phyloP scores from a whole-genome alignment of 2,797 vertebrate species.

The Pangasius macronema region DNA sequence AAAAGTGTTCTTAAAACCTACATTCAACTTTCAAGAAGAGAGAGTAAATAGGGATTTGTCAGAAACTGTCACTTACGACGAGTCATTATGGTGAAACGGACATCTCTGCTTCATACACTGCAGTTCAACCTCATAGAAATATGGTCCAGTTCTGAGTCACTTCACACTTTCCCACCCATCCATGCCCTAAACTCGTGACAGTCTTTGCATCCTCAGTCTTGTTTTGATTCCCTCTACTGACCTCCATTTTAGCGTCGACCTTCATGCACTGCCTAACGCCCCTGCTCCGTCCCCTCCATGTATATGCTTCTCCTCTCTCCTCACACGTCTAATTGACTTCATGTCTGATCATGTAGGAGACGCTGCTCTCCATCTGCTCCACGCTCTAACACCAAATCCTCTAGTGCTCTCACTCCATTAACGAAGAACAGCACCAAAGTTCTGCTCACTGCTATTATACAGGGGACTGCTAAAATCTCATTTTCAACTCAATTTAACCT shows the following conservation, averaged over 20 bases:
- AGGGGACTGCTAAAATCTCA: constrained; percentile 80
- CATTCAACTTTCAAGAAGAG: background rate
- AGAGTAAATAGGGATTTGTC: background rate
- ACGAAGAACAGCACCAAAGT: constrained; percentile 77
- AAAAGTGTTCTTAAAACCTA: background rate
- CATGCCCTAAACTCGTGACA: constrained; percentile 30
- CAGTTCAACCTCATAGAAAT: constrained; percentile 18
- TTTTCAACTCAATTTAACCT: constrained; percentile 87
- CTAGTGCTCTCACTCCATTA: constrained; percentile 84
- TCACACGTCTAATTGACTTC: constrained; percentile 81
- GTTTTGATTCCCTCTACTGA: constrained; percentile 52
- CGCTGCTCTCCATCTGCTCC: constrained; percentile 78
- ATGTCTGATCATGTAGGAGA: constrained; percentile 80
- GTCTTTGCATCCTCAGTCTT: constrained; percentile 49
- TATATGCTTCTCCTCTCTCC: constrained; percentile 65
- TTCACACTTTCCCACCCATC: constrained; percentile 17
- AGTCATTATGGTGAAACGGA: background rate
- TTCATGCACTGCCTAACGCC: constrained; percentile 46
- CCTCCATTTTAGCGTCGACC: constrained; percentile 50
- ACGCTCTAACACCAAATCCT: constrained; percentile 79
- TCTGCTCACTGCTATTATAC: constrained; percentile 78
- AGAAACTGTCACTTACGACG: background rate
- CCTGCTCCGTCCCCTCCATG: constrained; percentile 50
- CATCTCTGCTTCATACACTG: constrained; percentile 11
- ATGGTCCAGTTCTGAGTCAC: background rate